Base-by-base conservation (phyloP, 2,888 invertebrate genomes). In the Leptopilina drosophilae region DNA sequence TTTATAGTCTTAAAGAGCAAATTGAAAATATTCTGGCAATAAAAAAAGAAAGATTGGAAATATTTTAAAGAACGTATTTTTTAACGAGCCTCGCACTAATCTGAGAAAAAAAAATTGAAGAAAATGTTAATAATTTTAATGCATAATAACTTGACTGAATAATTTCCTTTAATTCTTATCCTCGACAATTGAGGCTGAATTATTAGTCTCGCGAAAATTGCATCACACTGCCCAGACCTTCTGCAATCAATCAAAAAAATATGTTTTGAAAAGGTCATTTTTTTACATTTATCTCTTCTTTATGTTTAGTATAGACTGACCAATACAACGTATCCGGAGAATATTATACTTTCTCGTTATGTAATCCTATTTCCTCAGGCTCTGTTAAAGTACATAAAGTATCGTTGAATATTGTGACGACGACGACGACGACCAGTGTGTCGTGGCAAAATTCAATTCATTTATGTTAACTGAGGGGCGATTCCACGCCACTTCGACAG, bases 321-420 rank as follows among this genome's bases (percentile, higher is more conserved):
- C 53, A 53, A 53, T 56, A 73, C 33, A 49, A 73, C 33, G n/a
- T 73, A 56, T 56, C 12, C 5, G 56, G n/a, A 56, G 26, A 33
- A 73, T 14, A 33, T 8, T 42, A 33, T 73, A 73, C 73, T 73
- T 73, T 73, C 73, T 73, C 56, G 40, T 73, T 73, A 73, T 59
- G 56, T 73, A 73, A 73, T 73, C 56, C n/a, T n/a, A n/a, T 73
- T 73, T 56, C 56, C 56, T 49, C 33, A 56, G 73, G 33, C 73
- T 73, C 56, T 56, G 56, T 53, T 53, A 20, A 20, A 20, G 20
- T 20, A 20, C 20, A 73, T 73, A 56, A 73, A 73, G 56, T 73
- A 73, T 73, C 40, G 56, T 53, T 73, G 56, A 53, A 56, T 56
- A 33, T 12, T 56, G 33, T 20, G 20, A 20, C 20, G 20, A 56